Base-by-base conservation (phyloP, 2,797 vertebrate species). In the Gambusia yucatana region DNA sequence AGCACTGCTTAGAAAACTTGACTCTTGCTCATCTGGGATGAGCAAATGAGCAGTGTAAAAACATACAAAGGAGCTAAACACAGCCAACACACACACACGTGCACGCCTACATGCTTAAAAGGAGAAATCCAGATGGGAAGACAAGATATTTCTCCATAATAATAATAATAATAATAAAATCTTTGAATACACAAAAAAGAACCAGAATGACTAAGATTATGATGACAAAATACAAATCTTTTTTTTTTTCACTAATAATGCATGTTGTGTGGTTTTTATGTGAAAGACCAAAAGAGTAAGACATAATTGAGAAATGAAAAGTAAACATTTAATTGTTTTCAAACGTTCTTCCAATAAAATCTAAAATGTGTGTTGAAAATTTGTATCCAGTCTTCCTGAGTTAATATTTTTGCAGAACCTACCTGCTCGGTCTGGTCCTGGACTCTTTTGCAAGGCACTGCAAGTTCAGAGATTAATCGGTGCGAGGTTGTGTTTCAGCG, bases 1-100 rank as follows among this genome's bases (percentile, higher is more conserved):
- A 44, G 67, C 25, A 28, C 8, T 44, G 67, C 36, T 69, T 17
- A 48, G 36, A 50, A 28, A 76, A 9, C 3, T n/a, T 52, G 46
- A 48, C 33, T 69, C 46, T 67, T 76, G 59, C 46, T 76, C 10
- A 13, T 55, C 61, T 22, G 65, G 36, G 41, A 78, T 67, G 75
- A 48, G 33, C 41, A 30, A 55, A 50, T 47, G 13, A 47, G 75
- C 70, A 69, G 33, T 36, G 13, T 63, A 73, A 16, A 72, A 73
- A 25, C 71, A n/a, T 9, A 61, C 69, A 48, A 30, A 72, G 71
- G 67, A 28, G 2, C 41, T 46, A 2, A 16, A 43, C 25, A 7
- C 25, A 70, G 67, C 67, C 41, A 44, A 46, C 25, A 70, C 36
- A 67, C 41, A 70, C 41, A 70, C 63, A 39, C 41, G 6, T 52